Evolutionary conservation across 2,113 vertebrate genomes (phyloP), one percentile per base, ranked within the genome.

Genomic region (Laticauda colubrina): DNA sequence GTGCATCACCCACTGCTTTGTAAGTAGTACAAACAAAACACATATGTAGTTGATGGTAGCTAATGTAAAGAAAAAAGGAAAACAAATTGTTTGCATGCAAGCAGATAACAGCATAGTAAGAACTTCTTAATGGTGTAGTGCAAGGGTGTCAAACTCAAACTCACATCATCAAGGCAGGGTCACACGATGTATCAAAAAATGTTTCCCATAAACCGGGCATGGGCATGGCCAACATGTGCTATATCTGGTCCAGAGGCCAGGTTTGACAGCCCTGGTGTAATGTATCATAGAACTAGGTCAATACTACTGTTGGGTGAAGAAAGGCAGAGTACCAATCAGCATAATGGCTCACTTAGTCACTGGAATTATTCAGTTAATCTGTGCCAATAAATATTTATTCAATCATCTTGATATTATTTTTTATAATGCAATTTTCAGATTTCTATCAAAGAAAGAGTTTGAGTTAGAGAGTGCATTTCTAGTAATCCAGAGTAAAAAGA

Each of bases 51-150:
- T 91, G 87, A 24, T 21, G 64, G 45, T 91, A 75, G 48, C 90
- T 86, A 48, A 85, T 69, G 75, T 91, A 89, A 91, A 54, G 87
- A 53, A 88, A 91, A 54, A 48, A n/a, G 64, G 54, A 69, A 89
- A 89, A 57, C 75, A 90, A 91, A 86, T 86, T 86, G 87, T 18
- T 69, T 51, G 6, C 87, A 55, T 45, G 45, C 55, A 92, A 89
- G 86, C 48, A 92, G 51, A 64, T 29, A 87, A 92, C 88, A 39
- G 20, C 88, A 90, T 39, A 87, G 90, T 69, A 92, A 94, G 43
- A 45, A 39, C 29, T 87, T 87, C 34, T 75, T 75, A 92, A 92
- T 59, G 20, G 21, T 23, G 56, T 24, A 57, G 56, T 57, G 23
- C 54, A 55, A 14, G 15, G 54, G 15, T 53, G 51, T 53, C 51